Evolutionary conservation across 1,140 invertebrate species (phyloP), one percentile per base, ranked within the genome.

Genomic region (Drosophila prosaltans): DNA sequence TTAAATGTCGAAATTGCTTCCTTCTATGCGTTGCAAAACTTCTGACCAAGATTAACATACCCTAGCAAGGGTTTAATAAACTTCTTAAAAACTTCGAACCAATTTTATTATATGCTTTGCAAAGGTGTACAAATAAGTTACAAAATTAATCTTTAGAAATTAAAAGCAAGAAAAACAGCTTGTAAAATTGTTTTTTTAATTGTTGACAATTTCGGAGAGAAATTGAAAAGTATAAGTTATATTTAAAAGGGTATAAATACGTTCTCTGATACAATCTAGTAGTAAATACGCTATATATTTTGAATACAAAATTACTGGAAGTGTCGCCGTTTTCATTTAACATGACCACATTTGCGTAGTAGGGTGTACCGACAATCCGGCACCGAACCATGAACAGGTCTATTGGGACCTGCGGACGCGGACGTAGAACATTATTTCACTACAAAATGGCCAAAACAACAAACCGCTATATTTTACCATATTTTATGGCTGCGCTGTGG

Each of bases 401-500:
- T 75, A 75, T 58, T 79, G 69, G 68, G 74, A 60, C 74, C 64
- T 67, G 76, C 74, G 84, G 73, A 83, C 84, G 77, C 80, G 88
- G 78, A 90, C 78, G 85, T 81, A 81, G 83, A 91, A 84, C 90
- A 91, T 88, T 91, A 90, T 90, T 90, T 75, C 76, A 84, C 90
- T 88, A 91, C 90, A 91, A 91, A 91, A 91, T 91, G 90, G 90
- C 90, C 86, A 91, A 91, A 91, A 83, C 86, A 85, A 91, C 90
- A 91, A 91, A 91, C 90, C 90, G 88, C 90, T 91, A 91, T 91
- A 91, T 91, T 91, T 91, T 91, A 91, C 90, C 90, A 91, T 91
- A 91, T 91, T 91, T 91, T 91, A 91, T 91, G 90, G 88, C 90
- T 91, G 90, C 86, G 78, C 78, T 91, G 90, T 85, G 90, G 90